Conservation (phyloP, 2,113 vertebrate genomes). For the Globicephala melas region DNA sequence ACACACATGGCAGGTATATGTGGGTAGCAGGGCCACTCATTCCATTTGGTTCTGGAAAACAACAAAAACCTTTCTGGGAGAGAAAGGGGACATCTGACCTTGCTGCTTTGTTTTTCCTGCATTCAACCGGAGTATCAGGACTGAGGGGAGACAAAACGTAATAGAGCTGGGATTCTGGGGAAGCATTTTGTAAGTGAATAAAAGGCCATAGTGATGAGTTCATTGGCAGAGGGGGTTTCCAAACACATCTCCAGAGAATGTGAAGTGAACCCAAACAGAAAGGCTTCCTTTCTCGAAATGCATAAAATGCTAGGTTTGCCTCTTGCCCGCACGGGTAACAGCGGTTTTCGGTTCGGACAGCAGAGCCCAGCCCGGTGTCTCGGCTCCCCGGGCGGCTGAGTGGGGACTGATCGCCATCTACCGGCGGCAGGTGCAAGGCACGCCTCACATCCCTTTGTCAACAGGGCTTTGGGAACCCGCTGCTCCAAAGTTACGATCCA, state of each 20-base stretch:
- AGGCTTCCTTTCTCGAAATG: slow-evolving; percentile 73
- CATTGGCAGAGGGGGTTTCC: slow-evolving; percentile 75
- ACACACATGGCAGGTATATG: not conserved
- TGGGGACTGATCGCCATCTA: slow-evolving; percentile 80
- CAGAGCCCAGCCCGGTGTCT: not conserved
- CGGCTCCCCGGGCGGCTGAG: not conserved
- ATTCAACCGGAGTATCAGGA: slow-evolving; percentile 49
- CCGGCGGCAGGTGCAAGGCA: slow-evolving; percentile 22
- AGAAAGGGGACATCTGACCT: not conserved
- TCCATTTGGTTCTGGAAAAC: not conserved
- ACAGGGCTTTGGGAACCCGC: slow-evolving; percentile 40
- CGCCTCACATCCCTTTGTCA: not conserved
- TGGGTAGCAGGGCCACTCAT: not conserved
- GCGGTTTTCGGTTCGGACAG: slow-evolving; percentile 41
- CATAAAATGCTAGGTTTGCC: slow-evolving; percentile 76
- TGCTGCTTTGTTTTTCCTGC: slow-evolving; percentile 58
- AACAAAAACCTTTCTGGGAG: not conserved
- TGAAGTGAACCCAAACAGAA: slow-evolving; percentile 69
- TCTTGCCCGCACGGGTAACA: slow-evolving; percentile 53
- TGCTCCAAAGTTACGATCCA: slow-evolving; percentile 47
- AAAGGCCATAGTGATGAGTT: slow-evolving; percentile 73
- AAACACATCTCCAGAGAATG: slow-evolving; percentile 69
- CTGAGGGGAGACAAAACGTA: slow-evolving; percentile 78
- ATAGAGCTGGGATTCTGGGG: slow-evolving; percentile 73
- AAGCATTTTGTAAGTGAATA: slow-evolving; percentile 70